phyloP scores from a whole-genome alignment of 2,888 invertebrate species.

The Bembecia ichneumoniformis region DNA sequence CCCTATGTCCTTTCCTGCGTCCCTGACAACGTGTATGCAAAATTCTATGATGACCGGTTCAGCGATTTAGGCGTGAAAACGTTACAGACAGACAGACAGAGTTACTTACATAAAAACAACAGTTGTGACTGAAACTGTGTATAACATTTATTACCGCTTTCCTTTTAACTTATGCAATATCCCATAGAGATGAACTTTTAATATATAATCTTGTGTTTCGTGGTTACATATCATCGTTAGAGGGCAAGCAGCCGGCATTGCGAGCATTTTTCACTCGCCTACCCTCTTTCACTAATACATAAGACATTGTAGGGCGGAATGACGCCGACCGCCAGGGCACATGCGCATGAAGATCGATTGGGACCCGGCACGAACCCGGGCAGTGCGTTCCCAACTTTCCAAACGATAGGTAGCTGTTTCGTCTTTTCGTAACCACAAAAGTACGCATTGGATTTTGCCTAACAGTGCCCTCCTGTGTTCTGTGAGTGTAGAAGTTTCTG shows the following conservation, averaged over 20 bases:
- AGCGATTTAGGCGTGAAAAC: too few species aligned
- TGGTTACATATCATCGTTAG: conserved; percentile 19
- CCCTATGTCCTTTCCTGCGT: too few species aligned
- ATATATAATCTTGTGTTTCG: not conserved
- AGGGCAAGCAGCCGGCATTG: conserved; percentile 15
- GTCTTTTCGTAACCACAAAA: conserved; percentile 32
- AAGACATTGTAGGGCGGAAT: conserved; percentile 61
- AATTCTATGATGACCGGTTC: too few species aligned
- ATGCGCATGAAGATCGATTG: conserved; percentile 64
- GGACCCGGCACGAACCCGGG: conserved; percentile 41
- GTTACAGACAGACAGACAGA: too few species aligned
- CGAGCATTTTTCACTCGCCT: conserved; percentile 43
- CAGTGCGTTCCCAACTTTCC: conserved; percentile 42
- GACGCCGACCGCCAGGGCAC: conserved; percentile 41
- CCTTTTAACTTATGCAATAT: too few species aligned
- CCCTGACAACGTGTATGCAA: too few species aligned
- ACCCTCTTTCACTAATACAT: conserved; percentile 55
- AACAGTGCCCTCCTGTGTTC: conserved; percentile 9
- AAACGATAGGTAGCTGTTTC: conserved; percentile 25
- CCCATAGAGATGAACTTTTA: too few species aligned
- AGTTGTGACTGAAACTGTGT: too few species aligned
- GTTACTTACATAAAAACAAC: too few species aligned
- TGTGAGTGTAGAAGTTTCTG: conserved; percentile 16
- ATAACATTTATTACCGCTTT: too few species aligned
- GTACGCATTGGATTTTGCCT: conserved; percentile 43